A percentile compares a stretch with the other conserved stretches of the same genome.
Evolutionary conservation across 2,888 invertebrate species (phyloP).

Genomic region (Ephialtes manifestator): DNA sequence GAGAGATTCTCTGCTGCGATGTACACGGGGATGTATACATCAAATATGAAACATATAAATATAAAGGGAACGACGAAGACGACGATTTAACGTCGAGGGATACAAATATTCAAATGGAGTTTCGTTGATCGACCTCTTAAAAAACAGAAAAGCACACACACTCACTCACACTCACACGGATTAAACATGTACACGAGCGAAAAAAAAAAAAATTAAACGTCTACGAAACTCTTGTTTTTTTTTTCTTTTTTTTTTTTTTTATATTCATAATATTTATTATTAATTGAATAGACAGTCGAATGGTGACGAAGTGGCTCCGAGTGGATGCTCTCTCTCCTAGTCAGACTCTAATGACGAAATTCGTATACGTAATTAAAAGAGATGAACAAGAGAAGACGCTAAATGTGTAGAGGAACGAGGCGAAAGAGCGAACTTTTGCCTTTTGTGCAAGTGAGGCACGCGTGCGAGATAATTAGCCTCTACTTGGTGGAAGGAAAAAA

Average conservation of each 20-base stretch:
- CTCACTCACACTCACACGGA: constrained; percentile 27
- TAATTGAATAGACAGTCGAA: constrained; percentile 52
- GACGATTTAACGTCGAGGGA: constrained; percentile 43
- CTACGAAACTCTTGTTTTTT: constrained; percentile 49
- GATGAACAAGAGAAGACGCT: constrained; percentile 42
- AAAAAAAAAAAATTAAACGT: constrained; percentile 31
- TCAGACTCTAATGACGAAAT: constrained; percentile 67
- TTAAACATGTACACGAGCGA: constrained; percentile 15
- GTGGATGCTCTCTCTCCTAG: constrained; percentile 55
- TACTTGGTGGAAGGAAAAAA: neutral
- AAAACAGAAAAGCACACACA: constrained; percentile 28
- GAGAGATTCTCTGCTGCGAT: constrained; percentile 32
- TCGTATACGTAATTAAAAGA: constrained; percentile 61
- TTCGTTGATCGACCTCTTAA: constrained; percentile 56
- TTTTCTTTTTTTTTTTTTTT: constrained; percentile 31
- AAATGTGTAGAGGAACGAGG: constrained; percentile 19
- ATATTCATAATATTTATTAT: constrained; percentile 45
- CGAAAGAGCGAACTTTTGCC: constrained; percentile 30
- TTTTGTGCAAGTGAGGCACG: constrained; percentile 19
- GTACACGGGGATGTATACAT: constrained; percentile 24
- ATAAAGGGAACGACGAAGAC: constrained; percentile 37
- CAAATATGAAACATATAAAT: constrained; percentile 58
- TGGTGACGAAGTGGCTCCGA: constrained; percentile 48
- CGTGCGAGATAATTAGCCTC: constrained; percentile 43
- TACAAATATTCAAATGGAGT: constrained; percentile 33